phyloP scores from a whole-genome alignment of 2,888 invertebrate genomes.

The Parasteatoda lunata region DNA sequence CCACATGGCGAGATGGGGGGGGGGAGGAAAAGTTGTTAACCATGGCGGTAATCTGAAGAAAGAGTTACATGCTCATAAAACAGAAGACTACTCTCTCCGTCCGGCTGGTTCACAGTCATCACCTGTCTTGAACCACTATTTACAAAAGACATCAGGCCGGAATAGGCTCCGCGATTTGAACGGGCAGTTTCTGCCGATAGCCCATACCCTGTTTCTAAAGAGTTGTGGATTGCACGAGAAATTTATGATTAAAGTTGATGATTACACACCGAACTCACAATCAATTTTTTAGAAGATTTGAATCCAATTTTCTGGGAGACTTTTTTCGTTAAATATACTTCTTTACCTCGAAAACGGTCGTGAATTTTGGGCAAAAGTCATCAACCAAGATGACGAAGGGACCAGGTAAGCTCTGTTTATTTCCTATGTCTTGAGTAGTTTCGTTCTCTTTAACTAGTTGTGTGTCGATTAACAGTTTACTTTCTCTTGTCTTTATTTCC shows the following conservation, averaged over 20 bases:
- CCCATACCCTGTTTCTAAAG: too few relatives aligned
- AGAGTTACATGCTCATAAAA: conserved; percentile 52
- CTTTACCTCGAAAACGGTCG: conserved; percentile 16
- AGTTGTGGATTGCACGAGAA: too few relatives aligned
- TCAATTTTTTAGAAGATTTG: too few relatives aligned
- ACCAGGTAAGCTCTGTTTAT: conserved; percentile 64
- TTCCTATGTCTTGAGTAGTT: conserved; percentile 34
- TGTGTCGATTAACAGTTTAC: not conserved
- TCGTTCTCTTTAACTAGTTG: conserved; percentile 50
- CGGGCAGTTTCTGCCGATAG: not conserved
- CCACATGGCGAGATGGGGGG: conserved; percentile 11
- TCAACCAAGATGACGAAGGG: conserved; percentile 58
- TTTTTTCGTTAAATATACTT: not conserved
- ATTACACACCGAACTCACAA: too few relatives aligned
- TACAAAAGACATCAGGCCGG: not conserved
- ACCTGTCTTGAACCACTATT: not conserved
- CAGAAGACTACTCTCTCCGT: conserved; percentile 21
- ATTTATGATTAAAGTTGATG: too few relatives aligned
- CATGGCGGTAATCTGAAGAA: conserved; percentile 54
- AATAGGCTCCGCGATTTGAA: not conserved
- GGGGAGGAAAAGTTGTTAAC: conserved; percentile 54
- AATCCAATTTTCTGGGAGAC: too few relatives aligned
- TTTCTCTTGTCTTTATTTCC: conserved; percentile 32
- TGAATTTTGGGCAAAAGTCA: conserved; percentile 1
- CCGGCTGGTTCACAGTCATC: conserved; percentile 13